Evolutionary conservation across 2,888 invertebrate species (phyloP).

Genomic region (Spodoptera littoralis): DNA sequence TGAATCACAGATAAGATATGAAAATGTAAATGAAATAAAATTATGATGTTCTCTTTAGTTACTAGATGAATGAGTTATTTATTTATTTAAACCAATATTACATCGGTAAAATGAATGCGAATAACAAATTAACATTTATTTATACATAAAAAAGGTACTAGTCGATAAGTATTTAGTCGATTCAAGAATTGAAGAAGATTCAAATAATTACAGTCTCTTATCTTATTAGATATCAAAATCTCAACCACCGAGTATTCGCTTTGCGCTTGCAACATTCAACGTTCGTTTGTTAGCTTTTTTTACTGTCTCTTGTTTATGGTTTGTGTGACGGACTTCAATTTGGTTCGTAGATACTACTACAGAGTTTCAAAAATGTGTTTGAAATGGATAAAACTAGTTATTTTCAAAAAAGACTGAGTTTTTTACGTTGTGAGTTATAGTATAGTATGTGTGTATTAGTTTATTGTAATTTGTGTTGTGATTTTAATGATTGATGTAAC

Average conservation of each 20-base stretch:
- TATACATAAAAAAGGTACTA: no score
- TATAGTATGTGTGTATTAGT: constrained; percentile 70
- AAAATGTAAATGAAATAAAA: constrained; percentile 30
- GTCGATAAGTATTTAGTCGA: neutral
- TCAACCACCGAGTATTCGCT: no score
- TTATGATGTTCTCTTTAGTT: constrained; percentile 32
- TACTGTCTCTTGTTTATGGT: constrained; percentile 52
- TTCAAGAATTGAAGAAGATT: no score
- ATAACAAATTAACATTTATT: no score
- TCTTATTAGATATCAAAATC: no score
- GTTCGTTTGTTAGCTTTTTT: no score
- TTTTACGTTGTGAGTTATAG: constrained; percentile 70
- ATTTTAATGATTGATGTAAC: constrained; percentile 87
- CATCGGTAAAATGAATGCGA: no score
- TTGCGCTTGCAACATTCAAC: no score
- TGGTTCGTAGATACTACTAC: constrained; percentile 69
- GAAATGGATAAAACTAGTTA: constrained; percentile 77
- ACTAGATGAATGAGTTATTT: neutral
- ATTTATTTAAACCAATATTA: constrained; percentile 9
- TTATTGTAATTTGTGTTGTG: constrained; percentile 77
- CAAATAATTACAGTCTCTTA: no score
- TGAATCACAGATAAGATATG: constrained; percentile 54
- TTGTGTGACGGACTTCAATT: constrained; percentile 70
- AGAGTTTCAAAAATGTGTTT: constrained; percentile 78
- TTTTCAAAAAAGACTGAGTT: constrained; percentile 78